Evolutionary conservation across 2,888 invertebrate species (phyloP), one percentile per base, ranked within the genome.

Genomic region (Patella depressa): DNA sequence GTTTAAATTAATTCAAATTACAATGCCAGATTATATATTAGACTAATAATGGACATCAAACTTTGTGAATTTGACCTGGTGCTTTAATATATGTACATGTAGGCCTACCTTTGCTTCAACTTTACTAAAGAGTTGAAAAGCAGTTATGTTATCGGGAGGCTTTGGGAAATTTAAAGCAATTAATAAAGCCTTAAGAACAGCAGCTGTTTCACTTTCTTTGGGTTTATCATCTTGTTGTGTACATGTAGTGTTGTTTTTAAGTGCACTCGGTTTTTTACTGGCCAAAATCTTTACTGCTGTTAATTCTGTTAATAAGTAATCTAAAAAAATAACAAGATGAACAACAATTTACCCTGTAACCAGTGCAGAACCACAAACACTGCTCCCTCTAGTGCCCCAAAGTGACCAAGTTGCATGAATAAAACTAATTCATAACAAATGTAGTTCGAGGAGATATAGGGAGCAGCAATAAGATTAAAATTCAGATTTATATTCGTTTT

Each of bases 151-250:
- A 0, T 95, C 94, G 0, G 98, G 97, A 3, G 98, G 97, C 89
- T 97, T 97, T 72, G 96, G 95, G 89, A 98, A 95, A 77, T 95
- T 94, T 19, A 98, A 92, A 1, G 95, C 93, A 84, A 95, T 94
- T n/a, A 97, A 92, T 87, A 97, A 94, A 45, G 94, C 93, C 90
- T 95, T 95, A 87, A 98, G 91, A 85, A 95, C 94, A 81, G 94
- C 94, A 0, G 97, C 97, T 59, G 96, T 95, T 2, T 95, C 94
- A 79, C 95, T 95, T 93, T 98, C 98, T 92, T 94, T 94, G 96
- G 97, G 92, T 0, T 93, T 93, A 75, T 80, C 15, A 72, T 73
- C 65, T 65, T n/a, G 59, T 34, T 45, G 57, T 17, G n/a, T n/a
- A n/a, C n/a, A n/a, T n/a, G n/a, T 17, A 17, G 53, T 65, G 9